Conservation (phyloP, 2,113 vertebrate genomes). For the Nannobrachium achirus region DNA sequence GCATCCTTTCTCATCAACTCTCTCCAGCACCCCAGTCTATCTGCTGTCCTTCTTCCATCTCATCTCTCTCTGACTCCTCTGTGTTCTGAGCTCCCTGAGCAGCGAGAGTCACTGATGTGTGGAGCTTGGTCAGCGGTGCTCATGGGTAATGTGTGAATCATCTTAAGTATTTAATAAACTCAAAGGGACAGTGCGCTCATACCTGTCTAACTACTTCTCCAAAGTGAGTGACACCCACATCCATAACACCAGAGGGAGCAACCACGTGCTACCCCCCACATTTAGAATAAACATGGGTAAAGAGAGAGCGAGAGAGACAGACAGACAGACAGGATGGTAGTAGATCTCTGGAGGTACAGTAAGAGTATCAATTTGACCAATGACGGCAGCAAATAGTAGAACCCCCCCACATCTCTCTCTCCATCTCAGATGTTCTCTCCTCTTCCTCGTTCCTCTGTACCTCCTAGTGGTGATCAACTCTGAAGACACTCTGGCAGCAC, state of each 20-base stretch:
- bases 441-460: slow-evolving; percentile 31
- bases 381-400: slow-evolving; percentile 51
- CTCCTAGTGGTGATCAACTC: slow-evolving; percentile 49
- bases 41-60: neutral
- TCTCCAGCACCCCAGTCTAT: neutral
- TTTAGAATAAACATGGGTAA: too few species aligned
- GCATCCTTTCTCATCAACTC: slow-evolving; percentile 4
- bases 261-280: too few species aligned
- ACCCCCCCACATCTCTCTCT: slow-evolving; percentile 39
- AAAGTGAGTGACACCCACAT: too few species aligned
- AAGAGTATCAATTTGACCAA: slow-evolving; percentile 71
- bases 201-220: too few species aligned
- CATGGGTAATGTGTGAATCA: slow-evolving; percentile 71
- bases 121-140: slow-evolving; percentile 64
- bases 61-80: neutral
- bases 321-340: slow-evolving; percentile 52
- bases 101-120: slow-evolving; percentile 55
- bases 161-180: slow-evolving; percentile 64
- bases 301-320: too few species aligned
- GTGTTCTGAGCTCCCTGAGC: slow-evolving; percentile 41
- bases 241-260: too few species aligned
- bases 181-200: too few species aligned
- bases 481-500: slow-evolving; percentile 38
- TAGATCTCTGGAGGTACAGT: slow-evolving; percentile 64
- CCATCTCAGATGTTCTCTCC: slow-evolving; percentile 33